phyloP scores from a whole-genome alignment of 2,888 invertebrate species.

The Philhelius pedissequus region DNA sequence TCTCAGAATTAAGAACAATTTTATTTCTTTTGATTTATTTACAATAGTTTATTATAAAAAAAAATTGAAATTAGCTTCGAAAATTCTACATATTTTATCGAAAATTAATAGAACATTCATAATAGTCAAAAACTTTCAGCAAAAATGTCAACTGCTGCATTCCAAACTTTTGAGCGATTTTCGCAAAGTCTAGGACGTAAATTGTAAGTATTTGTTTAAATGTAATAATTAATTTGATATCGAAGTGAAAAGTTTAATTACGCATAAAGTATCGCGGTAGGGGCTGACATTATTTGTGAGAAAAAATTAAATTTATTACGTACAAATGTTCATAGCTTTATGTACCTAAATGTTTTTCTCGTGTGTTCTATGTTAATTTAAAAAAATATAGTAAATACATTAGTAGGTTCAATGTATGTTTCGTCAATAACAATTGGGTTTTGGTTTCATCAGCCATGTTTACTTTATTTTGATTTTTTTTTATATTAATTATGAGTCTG shows the following conservation, averaged over 20 bases:
- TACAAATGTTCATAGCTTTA: too few species aligned
- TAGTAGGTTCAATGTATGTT: background rate
- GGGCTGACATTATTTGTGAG: background rate
- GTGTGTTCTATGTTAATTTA: background rate
- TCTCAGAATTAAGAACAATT: background rate
- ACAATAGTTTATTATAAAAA: background rate
- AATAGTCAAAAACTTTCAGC: slow-evolving; percentile 32
- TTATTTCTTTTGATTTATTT: slow-evolving; percentile 32
- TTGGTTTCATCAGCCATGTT: background rate
- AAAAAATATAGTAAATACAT: too few species aligned
- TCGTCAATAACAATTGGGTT: background rate
- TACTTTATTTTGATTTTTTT: background rate
- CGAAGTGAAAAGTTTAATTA: background rate
- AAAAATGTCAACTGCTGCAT: slow-evolving; percentile 65
- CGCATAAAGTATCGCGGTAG: background rate
- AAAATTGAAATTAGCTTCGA: background rate
- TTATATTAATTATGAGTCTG: slow-evolving; percentile 32
- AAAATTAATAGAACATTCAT: background rate
- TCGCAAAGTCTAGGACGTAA: slow-evolving; percentile 74
- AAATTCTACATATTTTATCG: background rate
- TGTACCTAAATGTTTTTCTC: too few species aligned
- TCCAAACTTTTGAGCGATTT: slow-evolving; percentile 74
- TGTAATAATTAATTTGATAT: background rate
- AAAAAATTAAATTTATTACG: background rate
- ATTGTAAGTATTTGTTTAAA: slow-evolving; percentile 74